These are phyloP conservation scores for Acanthaster planci DNA, from an alignment of 35 echinoderm and acorn worm species.

Conservation along the genomic window DNA sequence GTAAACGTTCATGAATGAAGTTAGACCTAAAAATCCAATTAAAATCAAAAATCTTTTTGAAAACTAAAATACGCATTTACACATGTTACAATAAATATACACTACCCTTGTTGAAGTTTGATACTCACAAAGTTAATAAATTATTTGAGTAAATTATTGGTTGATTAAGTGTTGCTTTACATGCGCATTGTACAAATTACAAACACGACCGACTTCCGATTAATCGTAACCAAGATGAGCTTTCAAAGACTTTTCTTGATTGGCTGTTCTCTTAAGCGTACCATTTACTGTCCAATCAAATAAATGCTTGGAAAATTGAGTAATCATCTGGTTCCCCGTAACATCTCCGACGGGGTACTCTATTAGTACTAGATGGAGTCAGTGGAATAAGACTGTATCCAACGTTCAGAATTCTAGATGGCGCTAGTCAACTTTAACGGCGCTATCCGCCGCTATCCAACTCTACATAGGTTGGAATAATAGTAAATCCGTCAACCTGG, in stretches of 20 bases:
- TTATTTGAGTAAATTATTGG: not conserved
- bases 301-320: not conserved
- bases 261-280: not conserved
- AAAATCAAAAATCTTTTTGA: no score
- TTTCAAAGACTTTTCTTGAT: not conserved
- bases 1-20: no score
- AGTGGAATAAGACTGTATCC: not conserved
- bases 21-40: no score
- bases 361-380: not conserved
- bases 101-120: no score
- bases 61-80: no score
- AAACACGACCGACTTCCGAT: slow-evolving; percentile 2
- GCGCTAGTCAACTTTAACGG: no score
- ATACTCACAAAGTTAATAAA: no score
- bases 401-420: no score
- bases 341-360: not conserved
- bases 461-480: no score
- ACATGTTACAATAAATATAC: no score
- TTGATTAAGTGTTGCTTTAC: not conserved
- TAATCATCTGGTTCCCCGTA: not conserved
- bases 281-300: not conserved
- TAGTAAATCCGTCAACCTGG: no score
- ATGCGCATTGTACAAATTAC: not conserved
- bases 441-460: no score
- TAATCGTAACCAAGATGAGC: not conserved